These are phyloP conservation scores for Squalus acanthias DNA, from an alignment of 2,797 vertebrate genomes.

Conservation along the genomic window DNA sequence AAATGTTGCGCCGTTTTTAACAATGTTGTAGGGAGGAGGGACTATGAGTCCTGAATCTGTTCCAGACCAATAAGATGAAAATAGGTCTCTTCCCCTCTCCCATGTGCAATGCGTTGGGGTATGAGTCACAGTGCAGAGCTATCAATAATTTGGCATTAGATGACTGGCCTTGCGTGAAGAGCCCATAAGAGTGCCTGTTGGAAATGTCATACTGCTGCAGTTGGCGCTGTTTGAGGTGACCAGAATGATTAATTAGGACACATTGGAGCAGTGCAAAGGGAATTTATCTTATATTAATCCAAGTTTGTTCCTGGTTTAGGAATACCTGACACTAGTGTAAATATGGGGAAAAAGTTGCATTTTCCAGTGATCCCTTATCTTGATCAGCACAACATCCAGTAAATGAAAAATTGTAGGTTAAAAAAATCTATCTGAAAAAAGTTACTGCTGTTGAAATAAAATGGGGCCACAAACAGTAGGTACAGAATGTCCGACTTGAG, in stretches of 20 bases:
- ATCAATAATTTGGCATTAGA: neutral
- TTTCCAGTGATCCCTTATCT: neutral
- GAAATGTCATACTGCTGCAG: slow-evolving; percentile 23
- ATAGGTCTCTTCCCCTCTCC: neutral
- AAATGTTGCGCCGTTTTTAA: neutral
- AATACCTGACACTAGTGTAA: neutral
- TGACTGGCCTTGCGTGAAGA: neutral
- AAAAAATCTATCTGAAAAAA: neutral
- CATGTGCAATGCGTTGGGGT: neutral
- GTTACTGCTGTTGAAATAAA: neutral
- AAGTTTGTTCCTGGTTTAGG: neutral
- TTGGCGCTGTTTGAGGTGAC: neutral
- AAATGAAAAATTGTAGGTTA: neutral
- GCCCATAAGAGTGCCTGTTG: neutral
- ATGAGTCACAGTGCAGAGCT: neutral
- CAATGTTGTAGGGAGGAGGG: neutral
- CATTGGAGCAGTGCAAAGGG: neutral
- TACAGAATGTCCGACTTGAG: neutral
- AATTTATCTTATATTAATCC: neutral
- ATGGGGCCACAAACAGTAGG: neutral
- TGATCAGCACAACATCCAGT: neutral
- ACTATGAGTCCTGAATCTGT: neutral
- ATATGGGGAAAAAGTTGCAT: neutral
- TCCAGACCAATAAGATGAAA: neutral
- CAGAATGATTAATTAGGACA: slow-evolving; percentile 24